Percentiles rank a stretch among this genome's conserved stretches.
Evolutionary conservation across 2,797 vertebrate genomes (phyloP).

Genomic region (Gallirallus australis): DNA sequence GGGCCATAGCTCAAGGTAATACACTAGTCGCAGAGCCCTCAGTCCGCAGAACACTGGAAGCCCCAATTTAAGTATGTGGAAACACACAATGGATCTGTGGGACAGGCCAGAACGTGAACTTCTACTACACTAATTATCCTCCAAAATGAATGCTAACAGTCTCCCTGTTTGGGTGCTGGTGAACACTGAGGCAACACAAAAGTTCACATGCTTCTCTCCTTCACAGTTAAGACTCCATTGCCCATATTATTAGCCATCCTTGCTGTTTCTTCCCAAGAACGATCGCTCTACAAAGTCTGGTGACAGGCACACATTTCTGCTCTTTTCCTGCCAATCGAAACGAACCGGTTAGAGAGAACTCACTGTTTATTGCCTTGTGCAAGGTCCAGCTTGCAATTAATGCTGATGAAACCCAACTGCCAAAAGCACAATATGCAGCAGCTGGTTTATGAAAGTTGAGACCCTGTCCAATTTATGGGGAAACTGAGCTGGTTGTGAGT

Average conservation of each 20-base stretch:
- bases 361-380: slow-evolving; percentile 47
- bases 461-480: slow-evolving; percentile 47
- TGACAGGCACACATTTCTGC: slow-evolving; percentile 6
- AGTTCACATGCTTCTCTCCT: not conserved
- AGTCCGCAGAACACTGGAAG: accelerated
- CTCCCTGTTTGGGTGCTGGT: not conserved
- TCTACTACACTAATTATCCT: not conserved
- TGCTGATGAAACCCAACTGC: slow-evolving; percentile 64
- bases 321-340: slow-evolving; percentile 26
- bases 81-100: not conserved
- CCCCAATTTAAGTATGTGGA: not conserved
- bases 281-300: not conserved
- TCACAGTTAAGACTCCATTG: not conserved
- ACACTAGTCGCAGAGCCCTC: not conserved
- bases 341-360: slow-evolving; percentile 9
- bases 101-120: not conserved
- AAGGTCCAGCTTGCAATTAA: slow-evolving; percentile 62
- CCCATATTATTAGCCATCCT: not conserved
- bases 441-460: slow-evolving; percentile 64
- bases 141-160: not conserved
- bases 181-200: not conserved
- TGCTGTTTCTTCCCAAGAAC: not conserved
- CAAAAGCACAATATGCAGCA: slow-evolving; percentile 61
- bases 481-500: slow-evolving; percentile 51
- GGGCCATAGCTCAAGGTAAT: not conserved